Evolutionary conservation across 2,797 vertebrate species (phyloP), one percentile per base, ranked within the genome.

Genomic region (Cossypha niveicapilla): DNA sequence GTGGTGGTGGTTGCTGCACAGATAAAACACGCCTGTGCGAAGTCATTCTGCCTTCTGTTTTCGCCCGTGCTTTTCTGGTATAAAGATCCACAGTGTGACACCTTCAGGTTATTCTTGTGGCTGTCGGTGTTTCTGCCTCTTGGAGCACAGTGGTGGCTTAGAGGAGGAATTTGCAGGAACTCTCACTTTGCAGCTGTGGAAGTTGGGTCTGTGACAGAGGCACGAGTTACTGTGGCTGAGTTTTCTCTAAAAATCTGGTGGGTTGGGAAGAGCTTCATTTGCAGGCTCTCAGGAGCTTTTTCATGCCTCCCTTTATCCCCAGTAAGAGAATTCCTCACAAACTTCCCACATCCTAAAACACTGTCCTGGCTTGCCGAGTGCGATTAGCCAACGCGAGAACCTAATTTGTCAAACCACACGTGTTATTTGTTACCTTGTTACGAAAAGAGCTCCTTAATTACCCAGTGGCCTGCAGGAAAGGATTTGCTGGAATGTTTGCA

Each of bases 21-120:
- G 19, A 25, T 11, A 4, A 2, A n/a, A 14, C 0, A 1, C 0
- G 0, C 37, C 13, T 28, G 8, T 5, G 7, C 2, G 3, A 45
- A 51, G 16, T 41, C 0, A 0, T 56, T 35, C 13, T 61, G 28
- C 42, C 50, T 65, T 60, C 34, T 45, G 25, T 25, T 66, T 51
- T 51, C 63, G 8, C 27, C 30, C 11, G 13, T 0, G 0, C 17
- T 51, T 23, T 41, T 17, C 15, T 0, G 0, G 4, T 61, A 2
- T 12, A 5, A 35, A 14, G 18, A 25, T 39, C 28, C 0, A 0
- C 48, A 21, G 45, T 0, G 0, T 4, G 25, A 37, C 19, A 13
- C 62, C 22, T 34, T 37, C 16, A 10, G 1, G 8, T 0, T 6
- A 2, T 14, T 32, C 50, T 56, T 3, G 45, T 12, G 32, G 41